These are phyloP conservation scores for Drosophila mimica DNA, from an alignment of 2,888 invertebrate species.

Conservation along the genomic window DNA sequence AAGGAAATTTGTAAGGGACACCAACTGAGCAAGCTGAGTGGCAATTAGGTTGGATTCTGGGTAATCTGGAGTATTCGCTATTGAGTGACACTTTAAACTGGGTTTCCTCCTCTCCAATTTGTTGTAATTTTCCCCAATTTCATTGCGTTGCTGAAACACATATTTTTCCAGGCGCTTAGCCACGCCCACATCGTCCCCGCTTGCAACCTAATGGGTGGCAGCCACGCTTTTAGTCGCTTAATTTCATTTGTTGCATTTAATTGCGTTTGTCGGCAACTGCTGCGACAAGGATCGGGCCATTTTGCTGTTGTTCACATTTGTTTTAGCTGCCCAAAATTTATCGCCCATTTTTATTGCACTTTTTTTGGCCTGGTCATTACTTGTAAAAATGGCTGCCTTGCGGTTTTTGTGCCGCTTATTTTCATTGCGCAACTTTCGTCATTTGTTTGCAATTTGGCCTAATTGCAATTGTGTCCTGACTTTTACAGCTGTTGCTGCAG, in stretches of 20 bases:
- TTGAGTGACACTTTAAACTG: constrained; percentile 3
- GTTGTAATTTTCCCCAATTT: constrained; percentile 24
- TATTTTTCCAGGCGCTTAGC: constrained; percentile 11
- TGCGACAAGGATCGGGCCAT: constrained; percentile 14
- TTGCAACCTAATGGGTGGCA: constrained; percentile 36
- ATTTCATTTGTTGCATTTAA: constrained; percentile 77
- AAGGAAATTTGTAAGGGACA: constrained; percentile 24
- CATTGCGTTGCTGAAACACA: constrained; percentile 23
- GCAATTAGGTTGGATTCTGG: constrained; percentile 36
- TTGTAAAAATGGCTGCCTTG: constrained; percentile 56
- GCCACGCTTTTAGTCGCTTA: constrained; percentile 71
- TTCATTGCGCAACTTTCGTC: constrained; percentile 40
- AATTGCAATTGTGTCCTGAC: constrained; percentile 55
- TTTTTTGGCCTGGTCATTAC: constrained; percentile 36
- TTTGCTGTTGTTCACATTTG: constrained; percentile 29
- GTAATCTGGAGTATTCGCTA: not conserved
- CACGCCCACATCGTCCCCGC: constrained; percentile 16
- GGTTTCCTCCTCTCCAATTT: not conserved
- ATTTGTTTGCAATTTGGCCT: constrained; percentile 41
- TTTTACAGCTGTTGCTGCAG: constrained; percentile 5
- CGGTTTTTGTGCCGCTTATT: constrained; percentile 45
- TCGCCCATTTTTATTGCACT: constrained; percentile 58
- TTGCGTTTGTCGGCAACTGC: constrained; percentile 58
- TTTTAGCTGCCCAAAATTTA: constrained; percentile 50
- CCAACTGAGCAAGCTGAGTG: constrained; percentile 18